Evolutionary conservation across 2,888 invertebrate species (phyloP), one percentile per base, ranked within the genome.

Genomic region (Conus canariensis): DNA sequence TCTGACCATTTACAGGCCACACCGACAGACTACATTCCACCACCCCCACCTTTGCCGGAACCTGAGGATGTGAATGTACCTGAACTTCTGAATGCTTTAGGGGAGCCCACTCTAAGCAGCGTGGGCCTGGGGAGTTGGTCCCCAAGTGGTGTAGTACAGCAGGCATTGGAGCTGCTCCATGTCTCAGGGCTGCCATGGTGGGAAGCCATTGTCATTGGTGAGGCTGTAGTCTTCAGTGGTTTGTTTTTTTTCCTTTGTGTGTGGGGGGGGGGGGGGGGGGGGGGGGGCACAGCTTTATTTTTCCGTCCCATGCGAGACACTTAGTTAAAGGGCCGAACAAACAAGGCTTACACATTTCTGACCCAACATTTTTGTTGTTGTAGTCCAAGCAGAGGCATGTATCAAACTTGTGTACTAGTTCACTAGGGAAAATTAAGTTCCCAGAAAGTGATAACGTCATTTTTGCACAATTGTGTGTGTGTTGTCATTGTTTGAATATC

Each of bases 161-260:
- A 97, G 85, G 97, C 97, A 92, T 97, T 99, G 94, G 99, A 99
- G 96, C 98, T 97, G 94, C 93, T 99, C 77, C 99, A 99, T 95
- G 97, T 98, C n/a, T 96, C 97, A 0, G 98, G 98, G 93, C 92
- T 99, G 19, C 99, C 99, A 0, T 99, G 99, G 99, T 99, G 99
- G 99, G 93, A 91, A 59, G 90, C 92, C 67, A 93, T 93, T 89
- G 88, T 92, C 30, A 60, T 88, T 77, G 92, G 93, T 93, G 67
- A 87, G 91, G 64, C 9, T 30, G 80, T 12, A 7, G 45, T 4
- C 45, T 45, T 4, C 45, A 45, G 45, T 45, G 4, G 45, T 45
- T 45, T 45, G 45, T 4, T 45, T 45, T 45, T 45, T 45, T 45
- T 4, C 30, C 30, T 45, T 45, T 45, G 45, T 45, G 45, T 30